Percentiles rank a stretch among this genome's conserved stretches.
Conservation (phyloP, 2,113 vertebrate genomes). For the Tilapia sparmanii region DNA sequence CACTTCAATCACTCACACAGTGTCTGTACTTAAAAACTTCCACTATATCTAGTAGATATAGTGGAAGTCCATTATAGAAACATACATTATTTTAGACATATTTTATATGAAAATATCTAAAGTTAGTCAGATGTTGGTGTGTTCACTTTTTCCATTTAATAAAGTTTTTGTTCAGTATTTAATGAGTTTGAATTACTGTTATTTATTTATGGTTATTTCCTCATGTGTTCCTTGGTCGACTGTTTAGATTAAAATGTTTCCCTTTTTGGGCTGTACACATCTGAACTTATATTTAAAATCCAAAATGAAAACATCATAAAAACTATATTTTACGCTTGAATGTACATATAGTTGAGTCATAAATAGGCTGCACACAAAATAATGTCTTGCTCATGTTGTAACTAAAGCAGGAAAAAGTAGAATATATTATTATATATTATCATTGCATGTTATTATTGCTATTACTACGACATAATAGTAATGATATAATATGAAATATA, state of each 20-base stretch:
- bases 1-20: not conserved
- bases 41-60: not conserved
- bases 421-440: not conserved
- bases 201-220: not conserved
- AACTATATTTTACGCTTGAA: fast-evolving
- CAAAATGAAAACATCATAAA: not conserved
- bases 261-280: not conserved
- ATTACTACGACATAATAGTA: not conserved
- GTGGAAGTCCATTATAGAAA: not conserved
- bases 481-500: not conserved
- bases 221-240: not conserved
- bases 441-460: not conserved
- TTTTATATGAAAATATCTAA: not conserved
- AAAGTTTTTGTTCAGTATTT: not conserved
- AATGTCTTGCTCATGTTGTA: not conserved
- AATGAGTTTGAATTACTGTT: not conserved
- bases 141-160: not conserved
- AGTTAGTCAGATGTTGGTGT: not conserved
- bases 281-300: not conserved
- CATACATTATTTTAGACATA: fast-evolving
- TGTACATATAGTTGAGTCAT: not conserved
- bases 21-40: not conserved
- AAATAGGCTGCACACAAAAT: not conserved
- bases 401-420: not conserved
- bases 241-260: not conserved